Percentiles rank a stretch among this genome's conserved stretches.
Conservation (phyloP, 2,888 invertebrate species). For the Acronicta psi region DNA sequence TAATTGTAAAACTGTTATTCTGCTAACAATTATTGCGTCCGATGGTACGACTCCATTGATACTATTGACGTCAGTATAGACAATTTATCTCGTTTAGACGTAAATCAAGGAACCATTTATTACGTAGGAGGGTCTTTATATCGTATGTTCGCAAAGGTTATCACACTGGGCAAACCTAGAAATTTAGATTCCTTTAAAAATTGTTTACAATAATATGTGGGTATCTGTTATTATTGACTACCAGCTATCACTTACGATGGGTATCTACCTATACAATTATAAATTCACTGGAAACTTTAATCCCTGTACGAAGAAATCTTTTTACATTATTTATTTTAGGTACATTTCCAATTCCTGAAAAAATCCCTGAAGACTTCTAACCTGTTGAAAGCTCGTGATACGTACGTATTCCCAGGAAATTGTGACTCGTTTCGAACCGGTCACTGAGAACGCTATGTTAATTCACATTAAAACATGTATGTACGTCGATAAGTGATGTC, state of each 20-base stretch:
- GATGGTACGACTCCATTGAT: slow-evolving; percentile 52
- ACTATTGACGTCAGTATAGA: slow-evolving; percentile 68
- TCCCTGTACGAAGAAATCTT: slow-evolving; percentile 14
- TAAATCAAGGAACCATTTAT: slow-evolving; percentile 57
- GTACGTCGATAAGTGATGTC: slow-evolving; percentile 44
- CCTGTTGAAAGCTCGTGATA: slow-evolving; percentile 19
- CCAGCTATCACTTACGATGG: neutral
- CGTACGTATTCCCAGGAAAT: slow-evolving; percentile 18
- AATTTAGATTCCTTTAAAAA: slow-evolving; percentile 30
- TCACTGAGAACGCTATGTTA: slow-evolving; percentile 26
- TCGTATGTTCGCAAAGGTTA: slow-evolving; percentile 58
- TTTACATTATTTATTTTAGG: slow-evolving; percentile 1
- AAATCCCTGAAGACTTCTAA: slow-evolving; percentile 5
- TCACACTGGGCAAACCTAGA: slow-evolving; percentile 41
- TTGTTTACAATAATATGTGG: slow-evolving; percentile 17
- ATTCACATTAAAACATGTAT: slow-evolving; percentile 26
- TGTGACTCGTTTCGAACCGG: slow-evolving; percentile 11
- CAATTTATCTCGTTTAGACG: slow-evolving; percentile 58
- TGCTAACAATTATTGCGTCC: slow-evolving; percentile 45
- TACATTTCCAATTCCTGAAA: slow-evolving; percentile 17
- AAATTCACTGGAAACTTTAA: slow-evolving; percentile 5
- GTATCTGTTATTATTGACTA: slow-evolving; percentile 20
- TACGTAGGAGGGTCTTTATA: slow-evolving; percentile 51
- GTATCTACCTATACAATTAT: neutral
- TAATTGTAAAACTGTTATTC: slow-evolving; percentile 29